Base-by-base conservation (phyloP, 2,888 invertebrate species). In the Pollenia labialis region DNA sequence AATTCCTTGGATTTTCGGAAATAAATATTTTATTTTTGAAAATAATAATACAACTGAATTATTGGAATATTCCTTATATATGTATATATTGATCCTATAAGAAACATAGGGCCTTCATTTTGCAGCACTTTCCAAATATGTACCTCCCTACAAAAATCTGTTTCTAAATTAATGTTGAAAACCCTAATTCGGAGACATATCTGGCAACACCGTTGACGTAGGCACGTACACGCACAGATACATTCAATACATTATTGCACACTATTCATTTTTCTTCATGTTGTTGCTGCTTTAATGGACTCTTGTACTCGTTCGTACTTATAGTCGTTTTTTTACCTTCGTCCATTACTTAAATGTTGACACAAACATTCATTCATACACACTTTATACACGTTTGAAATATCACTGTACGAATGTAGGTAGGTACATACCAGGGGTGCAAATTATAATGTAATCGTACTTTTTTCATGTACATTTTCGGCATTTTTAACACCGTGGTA, bases 281-380 rank as follows among this genome's bases (percentile, higher is more conserved):
- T 18, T 46, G 40, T 46, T 72, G 42, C 18, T 52, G 44, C 32
- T n/a, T 32, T 71, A 64, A 56, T 72, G 48, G 56, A 74, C 81
- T 81, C 66, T 66, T 52, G 54, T 64, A 74, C 46, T 72, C 54
- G 58, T 69, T 80, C 46, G 52, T 80, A 64, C 42, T 79, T 60
- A 66, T 48, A 74, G 69, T 60, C 50, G 69, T 77, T 50, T 69
- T 23, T 66, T 69, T 60, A 58, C 56, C 32, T 77, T 76, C 23
- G 52, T 64, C 75, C 52, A 64, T 64, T 76, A 32, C 10, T 12
- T 54, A 52, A 64, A 14, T 48, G 12, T 52, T n/a, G 16, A 4
- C n/a, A 50, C 40, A 40, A 16, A 74, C 48, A 72, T 44, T 23
- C 48, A 58, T 48, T 58, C 16, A 46, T 32, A 48, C 56, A 64